Conservation (phyloP, 2,113 vertebrate genomes). For the Buteo buteo region DNA sequence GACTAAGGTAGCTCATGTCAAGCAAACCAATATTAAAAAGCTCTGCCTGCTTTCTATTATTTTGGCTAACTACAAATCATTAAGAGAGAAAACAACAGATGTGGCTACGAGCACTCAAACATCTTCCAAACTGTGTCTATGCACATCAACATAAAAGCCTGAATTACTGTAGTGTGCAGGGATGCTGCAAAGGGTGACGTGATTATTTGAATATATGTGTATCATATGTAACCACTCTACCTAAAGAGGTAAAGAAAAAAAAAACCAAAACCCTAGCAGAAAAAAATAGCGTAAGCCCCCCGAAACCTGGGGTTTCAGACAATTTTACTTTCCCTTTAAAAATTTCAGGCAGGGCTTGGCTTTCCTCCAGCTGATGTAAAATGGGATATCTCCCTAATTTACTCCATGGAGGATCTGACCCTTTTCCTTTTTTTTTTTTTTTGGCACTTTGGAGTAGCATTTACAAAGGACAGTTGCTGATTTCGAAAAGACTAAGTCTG, state of each 20-base stretch:
- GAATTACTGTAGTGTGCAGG: slow-evolving; percentile 16
- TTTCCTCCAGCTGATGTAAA: not conserved
- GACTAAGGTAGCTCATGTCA: slow-evolving; percentile 64
- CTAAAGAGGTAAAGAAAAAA: not conserved
- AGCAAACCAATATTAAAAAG: slow-evolving; percentile 65
- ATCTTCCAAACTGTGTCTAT: slow-evolving; percentile 60
- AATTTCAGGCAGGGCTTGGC: not conserved
- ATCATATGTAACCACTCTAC: not conserved
- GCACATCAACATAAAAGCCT: not conserved
- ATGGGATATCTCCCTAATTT: not conserved
- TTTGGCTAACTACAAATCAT: slow-evolving; percentile 67
- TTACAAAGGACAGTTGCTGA: slow-evolving; percentile 21
- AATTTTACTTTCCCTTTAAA: not conserved
- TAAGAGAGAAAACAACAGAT: slow-evolving; percentile 67
- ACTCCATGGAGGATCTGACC: not conserved
- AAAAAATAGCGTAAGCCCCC: rapidly evolving
- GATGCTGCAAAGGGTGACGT: not conserved
- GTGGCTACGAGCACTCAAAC: not conserved
- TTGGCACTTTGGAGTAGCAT: not conserved
- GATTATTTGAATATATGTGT: not conserved
- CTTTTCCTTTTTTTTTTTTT: not conserved
- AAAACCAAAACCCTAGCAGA: no score
- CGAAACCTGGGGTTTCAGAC: not conserved
- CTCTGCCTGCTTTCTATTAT: slow-evolving; percentile 64
- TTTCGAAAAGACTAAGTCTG: not conserved